Evolutionary conservation across 2,888 invertebrate genomes (phyloP).

Genomic region (Cheilosia impressa): DNA sequence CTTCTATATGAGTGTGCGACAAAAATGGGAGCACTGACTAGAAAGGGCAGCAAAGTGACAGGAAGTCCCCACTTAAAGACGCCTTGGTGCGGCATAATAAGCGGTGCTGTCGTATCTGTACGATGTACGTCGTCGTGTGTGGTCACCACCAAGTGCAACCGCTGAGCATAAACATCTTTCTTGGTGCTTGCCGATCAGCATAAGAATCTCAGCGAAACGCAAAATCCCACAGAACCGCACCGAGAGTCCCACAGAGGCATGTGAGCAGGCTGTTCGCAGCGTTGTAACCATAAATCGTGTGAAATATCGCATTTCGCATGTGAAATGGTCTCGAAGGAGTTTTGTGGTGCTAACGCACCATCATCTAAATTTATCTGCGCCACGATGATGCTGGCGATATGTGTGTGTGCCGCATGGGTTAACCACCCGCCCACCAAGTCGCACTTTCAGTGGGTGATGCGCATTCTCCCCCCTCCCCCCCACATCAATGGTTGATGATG

Average conservation of each 20-base stretch:
- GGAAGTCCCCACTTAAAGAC: slow-evolving; percentile 48
- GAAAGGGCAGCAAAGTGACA: slow-evolving; percentile 69
- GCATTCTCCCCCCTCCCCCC: slow-evolving; percentile 16
- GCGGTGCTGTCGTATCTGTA: slow-evolving; percentile 35
- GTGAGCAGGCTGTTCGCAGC: slow-evolving; percentile 78
- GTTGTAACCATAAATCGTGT: slow-evolving; percentile 83
- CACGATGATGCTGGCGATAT: slow-evolving; percentile 61
- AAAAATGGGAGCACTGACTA: slow-evolving; percentile 70
- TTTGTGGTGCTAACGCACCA: slow-evolving; percentile 8
- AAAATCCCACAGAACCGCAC: slow-evolving; percentile 32
- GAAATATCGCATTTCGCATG: slow-evolving; percentile 83
- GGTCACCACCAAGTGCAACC: slow-evolving; percentile 70
- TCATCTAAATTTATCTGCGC: slow-evolving; percentile 64
- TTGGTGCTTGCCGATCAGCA: slow-evolving; percentile 62
- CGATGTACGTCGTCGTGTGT: slow-evolving; percentile 73
- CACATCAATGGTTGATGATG: slow-evolving; percentile 31
- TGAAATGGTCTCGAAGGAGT: slow-evolving; percentile 43
- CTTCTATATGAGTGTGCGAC: slow-evolving; percentile 17
- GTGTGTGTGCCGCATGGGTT: slow-evolving; percentile 60
- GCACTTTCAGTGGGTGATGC: slow-evolving; percentile 53
- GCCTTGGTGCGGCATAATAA: slow-evolving; percentile 12
- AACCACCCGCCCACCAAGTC: slow-evolving; percentile 71
- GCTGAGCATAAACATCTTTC: slow-evolving; percentile 71
- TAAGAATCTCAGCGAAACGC: slow-evolving; percentile 45
- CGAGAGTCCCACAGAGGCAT: slow-evolving; percentile 67